Conservation (phyloP, 2,797 vertebrate genomes). For the Hippocampus kuda region DNA sequence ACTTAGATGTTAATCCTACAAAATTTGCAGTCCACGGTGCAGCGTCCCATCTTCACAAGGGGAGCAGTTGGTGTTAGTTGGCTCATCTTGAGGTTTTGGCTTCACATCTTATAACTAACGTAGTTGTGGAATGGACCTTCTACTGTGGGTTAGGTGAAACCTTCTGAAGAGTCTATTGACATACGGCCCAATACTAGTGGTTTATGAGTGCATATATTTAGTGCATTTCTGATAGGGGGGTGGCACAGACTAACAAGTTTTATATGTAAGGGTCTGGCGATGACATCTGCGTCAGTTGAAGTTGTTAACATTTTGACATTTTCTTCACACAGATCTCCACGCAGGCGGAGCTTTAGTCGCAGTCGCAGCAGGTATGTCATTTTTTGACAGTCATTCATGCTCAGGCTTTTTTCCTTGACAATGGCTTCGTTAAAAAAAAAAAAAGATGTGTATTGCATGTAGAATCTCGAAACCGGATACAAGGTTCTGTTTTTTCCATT, state of each 20-base stretch:
- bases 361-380: conserved; percentile 88
- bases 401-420: not conserved
- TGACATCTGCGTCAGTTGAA: not conserved
- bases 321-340: conserved; percentile 81
- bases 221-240: conserved; percentile 29
- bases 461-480: no score
- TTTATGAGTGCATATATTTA: conserved; percentile 34
- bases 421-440: not conserved
- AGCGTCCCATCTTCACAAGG: not conserved
- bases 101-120: not conserved
- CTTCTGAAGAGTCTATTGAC: not conserved
- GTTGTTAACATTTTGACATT: conserved; percentile 35
- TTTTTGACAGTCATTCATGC: not conserved
- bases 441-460: no score
- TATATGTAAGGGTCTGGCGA: conserved; percentile 26
- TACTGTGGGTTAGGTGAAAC: conserved; percentile 2
- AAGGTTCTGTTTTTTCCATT: no score
- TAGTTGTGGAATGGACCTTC: conserved; percentile 1
- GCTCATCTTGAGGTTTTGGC: not conserved
- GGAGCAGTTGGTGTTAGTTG: not conserved
- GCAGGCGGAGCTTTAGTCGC: conserved; percentile 93
- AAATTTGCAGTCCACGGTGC: conserved; percentile 22
- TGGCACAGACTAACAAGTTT: conserved; percentile 22
- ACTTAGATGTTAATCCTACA: conserved; percentile 14
- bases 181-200: not conserved